Evolutionary conservation across 2,113 vertebrate genomes (phyloP).

Genomic region (Dicrurus megarhynchus): DNA sequence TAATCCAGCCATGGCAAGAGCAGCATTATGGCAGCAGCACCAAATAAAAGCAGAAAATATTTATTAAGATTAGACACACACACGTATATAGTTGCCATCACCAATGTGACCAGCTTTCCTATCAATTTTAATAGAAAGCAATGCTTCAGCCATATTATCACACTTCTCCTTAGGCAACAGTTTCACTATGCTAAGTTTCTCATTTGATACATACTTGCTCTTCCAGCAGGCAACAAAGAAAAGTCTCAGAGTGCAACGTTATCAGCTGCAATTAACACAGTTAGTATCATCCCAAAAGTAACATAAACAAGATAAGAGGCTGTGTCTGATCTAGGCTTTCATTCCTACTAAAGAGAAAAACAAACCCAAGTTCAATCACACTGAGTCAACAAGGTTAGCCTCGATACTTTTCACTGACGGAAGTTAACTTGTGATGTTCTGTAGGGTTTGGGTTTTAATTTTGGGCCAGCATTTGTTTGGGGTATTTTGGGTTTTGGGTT

Average conservation of each 20-base stretch:
- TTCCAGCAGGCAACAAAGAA: neutral
- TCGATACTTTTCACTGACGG: neutral
- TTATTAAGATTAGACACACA: neutral
- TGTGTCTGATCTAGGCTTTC: neutral
- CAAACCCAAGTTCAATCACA: neutral
- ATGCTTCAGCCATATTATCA: neutral
- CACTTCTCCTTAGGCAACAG: neutral
- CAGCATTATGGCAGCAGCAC: neutral
- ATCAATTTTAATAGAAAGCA: neutral
- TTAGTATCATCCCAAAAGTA: neutral
- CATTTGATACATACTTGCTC: neutral
- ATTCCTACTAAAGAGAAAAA: neutral
- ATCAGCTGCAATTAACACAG: neutral
- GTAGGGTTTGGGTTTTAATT: neutral
- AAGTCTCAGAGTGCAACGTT: neutral
- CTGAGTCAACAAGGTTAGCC: neutral
- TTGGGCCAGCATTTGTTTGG: neutral
- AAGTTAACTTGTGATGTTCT: neutral
- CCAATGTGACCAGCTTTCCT: neutral
- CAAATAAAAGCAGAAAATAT: neutral
- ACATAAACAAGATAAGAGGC: neutral
- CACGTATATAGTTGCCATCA: rapidly evolving
- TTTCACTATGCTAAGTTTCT: rapidly evolving
- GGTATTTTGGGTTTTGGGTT: neutral
- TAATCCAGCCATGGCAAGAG: neutral